phyloP scores from a whole-genome alignment of 30 jellyfish, hydroid and myxozoan species.

The Aurelia sp. region DNA sequence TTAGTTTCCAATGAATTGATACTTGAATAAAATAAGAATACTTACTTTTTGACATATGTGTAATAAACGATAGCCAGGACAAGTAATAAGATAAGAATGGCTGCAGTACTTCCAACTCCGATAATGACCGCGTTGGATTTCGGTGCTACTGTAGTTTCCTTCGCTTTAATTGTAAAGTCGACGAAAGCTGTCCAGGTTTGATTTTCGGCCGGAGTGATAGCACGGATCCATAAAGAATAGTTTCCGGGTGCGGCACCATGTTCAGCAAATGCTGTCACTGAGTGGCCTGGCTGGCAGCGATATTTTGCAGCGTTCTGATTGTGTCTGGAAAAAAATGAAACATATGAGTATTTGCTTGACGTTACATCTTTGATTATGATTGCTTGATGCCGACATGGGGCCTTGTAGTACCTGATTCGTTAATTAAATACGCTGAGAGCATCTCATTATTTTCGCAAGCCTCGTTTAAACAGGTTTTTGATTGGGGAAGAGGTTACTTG shows the following conservation, averaged over 20 bases:
- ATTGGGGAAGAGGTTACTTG: too few relatives aligned
- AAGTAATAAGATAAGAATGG: constrained; percentile 55
- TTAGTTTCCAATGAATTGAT: too few relatives aligned
- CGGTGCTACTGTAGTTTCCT: neutral
- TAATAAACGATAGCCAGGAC: constrained; percentile 67
- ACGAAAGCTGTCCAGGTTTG: constrained; percentile 79
- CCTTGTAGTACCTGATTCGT: too few relatives aligned
- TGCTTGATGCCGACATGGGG: too few relatives aligned
- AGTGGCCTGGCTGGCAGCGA: constrained; percentile 73
- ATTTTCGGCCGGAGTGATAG: constrained; percentile 92
- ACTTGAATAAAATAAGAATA: neutral
- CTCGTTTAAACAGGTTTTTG: too few relatives aligned
- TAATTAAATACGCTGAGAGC: too few relatives aligned
- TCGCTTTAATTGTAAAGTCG: constrained; percentile 51
- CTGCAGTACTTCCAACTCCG: constrained; percentile 79
- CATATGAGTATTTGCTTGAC: too few relatives aligned
- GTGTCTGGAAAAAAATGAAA: constrained; percentile 12
- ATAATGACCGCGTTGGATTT: constrained; percentile 37
- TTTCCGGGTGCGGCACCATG: constrained; percentile 86
- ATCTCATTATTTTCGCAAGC: too few relatives aligned
- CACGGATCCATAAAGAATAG: constrained; percentile 73
- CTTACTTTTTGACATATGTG: constrained; percentile 71
- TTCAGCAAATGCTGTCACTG: constrained; percentile 65
- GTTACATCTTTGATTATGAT: too few relatives aligned
- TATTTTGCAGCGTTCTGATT: constrained; percentile 46